A percentile compares a stretch with the other conserved stretches of the same genome.
phyloP scores from a whole-genome alignment of 2,113 vertebrate genomes.

The Arenaria interpres region DNA sequence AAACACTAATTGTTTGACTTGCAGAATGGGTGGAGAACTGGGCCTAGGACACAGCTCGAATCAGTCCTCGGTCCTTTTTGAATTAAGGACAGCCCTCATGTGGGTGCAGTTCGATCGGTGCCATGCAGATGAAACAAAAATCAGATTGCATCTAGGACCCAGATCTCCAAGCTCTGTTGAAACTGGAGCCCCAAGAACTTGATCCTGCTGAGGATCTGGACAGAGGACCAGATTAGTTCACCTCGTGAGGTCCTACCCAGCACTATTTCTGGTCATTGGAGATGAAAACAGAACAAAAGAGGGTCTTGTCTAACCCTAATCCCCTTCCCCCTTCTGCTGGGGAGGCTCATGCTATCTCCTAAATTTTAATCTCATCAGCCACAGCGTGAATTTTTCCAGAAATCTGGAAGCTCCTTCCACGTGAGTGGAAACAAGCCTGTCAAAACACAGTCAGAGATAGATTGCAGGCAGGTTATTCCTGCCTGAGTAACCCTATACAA shows the following conservation, averaged over 20 bases:
- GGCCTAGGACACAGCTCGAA: not conserved
- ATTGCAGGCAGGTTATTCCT: not conserved
- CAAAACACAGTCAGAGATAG: not conserved
- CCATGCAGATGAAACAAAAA: not conserved
- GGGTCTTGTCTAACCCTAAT: not conserved
- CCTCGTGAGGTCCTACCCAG: not conserved
- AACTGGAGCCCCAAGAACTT: not conserved
- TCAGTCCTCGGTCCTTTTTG: not conserved
- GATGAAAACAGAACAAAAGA: not conserved
- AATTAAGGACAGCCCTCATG: not conserved
- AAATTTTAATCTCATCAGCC: not conserved
- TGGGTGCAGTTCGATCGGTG: not conserved
- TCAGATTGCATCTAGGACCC: not conserved
- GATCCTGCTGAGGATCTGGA: not conserved
- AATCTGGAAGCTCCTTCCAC: not conserved
- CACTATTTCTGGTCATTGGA: not conserved
- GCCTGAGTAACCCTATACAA: not conserved
- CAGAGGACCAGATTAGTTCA: not conserved
- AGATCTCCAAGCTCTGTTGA: not conserved
- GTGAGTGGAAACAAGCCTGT: not conserved
- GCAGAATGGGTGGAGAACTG: not conserved
- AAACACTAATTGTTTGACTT: not conserved
- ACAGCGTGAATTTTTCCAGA: not conserved
- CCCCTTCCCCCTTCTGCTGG: not conserved
- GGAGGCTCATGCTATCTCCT: rapidly evolving